Base-by-base conservation (phyloP, 2,113 vertebrate species). In the Castor canadensis region DNA sequence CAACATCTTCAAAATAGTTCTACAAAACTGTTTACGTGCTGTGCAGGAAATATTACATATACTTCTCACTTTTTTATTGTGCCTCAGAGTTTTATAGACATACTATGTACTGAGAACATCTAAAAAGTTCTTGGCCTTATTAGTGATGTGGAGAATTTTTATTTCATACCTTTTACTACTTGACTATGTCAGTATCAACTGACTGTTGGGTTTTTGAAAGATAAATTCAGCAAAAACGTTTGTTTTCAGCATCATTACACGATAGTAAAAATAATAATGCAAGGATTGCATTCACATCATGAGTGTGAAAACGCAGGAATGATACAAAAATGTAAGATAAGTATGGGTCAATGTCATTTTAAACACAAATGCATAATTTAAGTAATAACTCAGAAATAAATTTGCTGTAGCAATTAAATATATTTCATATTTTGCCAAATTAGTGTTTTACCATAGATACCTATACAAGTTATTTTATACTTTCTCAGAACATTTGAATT, bases 381-480 rank as follows among this genome's bases (percentile, higher is more conserved):
- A 87, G 81, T 90, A 81, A 4, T 75, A 86, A 82, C 62, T 77
- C 22, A 66, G 32, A 76, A 16, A 43, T n/a, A 76, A 30, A 22
- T 72, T 94, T 82, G 40, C n/a, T 49, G 11, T 38, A 93, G 30
- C 28, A 93, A 91, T 82, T 95, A 87, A 92, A 5, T 87, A 62
- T 95, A 89, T 67, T 94, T 96, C 28, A 62, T 85, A 77, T 84
- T 95, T 94, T 96, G n/a, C 7, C 13, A 93, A 72, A 85, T 81
- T 85, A 47, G 13, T 43, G 52, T 95, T 97, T 94, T 17, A 86
- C 75, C 22, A 56, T 77, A 67, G 35, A 62, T 80, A 35, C 3
- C 73, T 90, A 9, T 35, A 9, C 45, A 30, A 73, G 4, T 94
- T 94, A 49, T 92, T 96, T 84, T 91, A n/a, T n/a, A n/a, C 35